Evolutionary conservation across 2,113 vertebrate genomes (phyloP).

Genomic region (Thunnus thynnus): DNA sequence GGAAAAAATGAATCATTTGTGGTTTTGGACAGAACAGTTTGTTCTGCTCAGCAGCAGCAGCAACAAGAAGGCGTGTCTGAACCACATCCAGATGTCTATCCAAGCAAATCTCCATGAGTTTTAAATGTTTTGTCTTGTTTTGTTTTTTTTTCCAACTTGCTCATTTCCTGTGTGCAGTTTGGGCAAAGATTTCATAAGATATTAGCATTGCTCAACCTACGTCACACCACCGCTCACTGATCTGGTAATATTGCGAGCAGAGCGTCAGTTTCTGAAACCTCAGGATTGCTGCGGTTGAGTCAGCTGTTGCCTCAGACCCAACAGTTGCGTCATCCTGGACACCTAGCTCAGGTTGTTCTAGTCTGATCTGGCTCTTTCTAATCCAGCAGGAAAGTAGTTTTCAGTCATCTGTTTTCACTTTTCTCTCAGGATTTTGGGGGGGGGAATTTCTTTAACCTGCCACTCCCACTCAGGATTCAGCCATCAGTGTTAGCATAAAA

Average conservation of each 20-base stretch:
- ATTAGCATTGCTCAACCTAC: too few relatives aligned
- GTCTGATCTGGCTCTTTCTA: neutral
- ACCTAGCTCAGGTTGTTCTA: rapidly evolving
- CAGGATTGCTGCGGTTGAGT: conserved; percentile 9
- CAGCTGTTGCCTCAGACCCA: conserved; percentile 33
- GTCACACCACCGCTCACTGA: rapidly evolving
- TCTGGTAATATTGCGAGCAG: rapidly evolving
- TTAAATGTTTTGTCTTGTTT: neutral
- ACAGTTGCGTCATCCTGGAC: conserved; percentile 6
- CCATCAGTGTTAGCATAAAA: neutral
- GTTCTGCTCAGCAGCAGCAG: neutral
- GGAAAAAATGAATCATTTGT: neutral
- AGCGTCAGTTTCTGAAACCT: neutral
- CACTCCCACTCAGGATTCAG: neutral
- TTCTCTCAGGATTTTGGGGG: neutral
- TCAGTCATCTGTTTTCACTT: neutral
- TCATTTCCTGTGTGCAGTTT: neutral
- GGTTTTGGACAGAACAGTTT: neutral
- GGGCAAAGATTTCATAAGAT: neutral
- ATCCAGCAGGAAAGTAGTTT: neutral
- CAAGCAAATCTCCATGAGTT: too few relatives aligned
- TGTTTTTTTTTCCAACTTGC: neutral
- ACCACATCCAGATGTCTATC: neutral
- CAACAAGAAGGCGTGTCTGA: neutral
- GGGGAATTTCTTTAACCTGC: neutral